Base-by-base conservation (phyloP, 2,797 vertebrate genomes). In the Margarornis squamiger region DNA sequence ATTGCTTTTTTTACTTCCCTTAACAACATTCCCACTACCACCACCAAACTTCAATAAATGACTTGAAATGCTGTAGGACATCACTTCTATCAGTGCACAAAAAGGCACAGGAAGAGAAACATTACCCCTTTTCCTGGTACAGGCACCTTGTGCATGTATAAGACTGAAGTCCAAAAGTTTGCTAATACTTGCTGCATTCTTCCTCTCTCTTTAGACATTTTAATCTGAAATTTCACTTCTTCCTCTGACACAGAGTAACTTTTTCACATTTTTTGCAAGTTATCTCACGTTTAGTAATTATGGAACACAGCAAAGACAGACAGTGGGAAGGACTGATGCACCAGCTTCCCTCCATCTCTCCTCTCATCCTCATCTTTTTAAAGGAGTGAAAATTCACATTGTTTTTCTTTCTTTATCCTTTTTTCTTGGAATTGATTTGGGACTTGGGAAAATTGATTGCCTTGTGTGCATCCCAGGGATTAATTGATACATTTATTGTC, bases 31-130 rank as follows among this genome's bases (percentile, higher is more conserved):
- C 95, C 90, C 91, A 89, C 97, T 96, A 95, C 96, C 96, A 96
- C 93, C 96, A 98, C 98, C 98, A 98, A 99, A 99, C 98, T 99
- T 97, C 91, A 97, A 93, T 95, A 96, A 97, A 98, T 98, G 97
- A 97, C 97, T 98, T 96, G 94, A 95, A 95, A 48, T 74, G 81
- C 70, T 81, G 97, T 92, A 98, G 98, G 98, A 98, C 98, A 98
- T 98, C 97, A 97, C 97, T 98, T 98, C 98, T 97, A 98, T 98
- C 98, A 97, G 96, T 92, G 96, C 96, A 58, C 97, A 98, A 97
- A 97, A 98, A 98, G 96, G 96, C 97, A 97, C 80, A 96, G 97
- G 97, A 98, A 98, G 98, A 96, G 97, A 98, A 97, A 94, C 97
- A 72, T 98, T 97, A 91, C 94, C 88, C 74, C 68, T 92, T 80